Evolutionary conservation across 2,113 vertebrate species (phyloP).

Genomic region (Gobiocypris rarus): DNA sequence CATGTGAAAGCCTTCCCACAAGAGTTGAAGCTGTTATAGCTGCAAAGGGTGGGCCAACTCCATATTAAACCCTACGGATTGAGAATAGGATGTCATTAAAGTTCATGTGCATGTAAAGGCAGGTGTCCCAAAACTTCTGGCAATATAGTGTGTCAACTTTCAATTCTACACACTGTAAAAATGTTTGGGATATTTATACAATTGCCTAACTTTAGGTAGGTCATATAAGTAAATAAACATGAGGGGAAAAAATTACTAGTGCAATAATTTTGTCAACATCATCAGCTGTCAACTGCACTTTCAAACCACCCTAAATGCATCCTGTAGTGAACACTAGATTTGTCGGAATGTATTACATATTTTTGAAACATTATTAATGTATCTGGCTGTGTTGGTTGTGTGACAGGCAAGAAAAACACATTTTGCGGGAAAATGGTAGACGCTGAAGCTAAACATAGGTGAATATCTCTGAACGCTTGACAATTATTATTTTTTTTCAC

Average conservation of each 20-base stretch:
- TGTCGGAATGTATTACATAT: not conserved
- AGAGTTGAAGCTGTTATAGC: too few species aligned
- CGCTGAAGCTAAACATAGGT: not conserved
- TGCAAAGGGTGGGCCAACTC: too few species aligned
- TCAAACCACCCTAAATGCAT: not conserved
- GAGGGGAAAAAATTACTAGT: not conserved
- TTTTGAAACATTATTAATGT: not conserved
- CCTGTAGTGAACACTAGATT: not conserved
- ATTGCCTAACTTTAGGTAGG: too few species aligned
- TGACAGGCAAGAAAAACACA: not conserved
- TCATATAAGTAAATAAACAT: too few species aligned
- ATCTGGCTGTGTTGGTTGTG: not conserved
- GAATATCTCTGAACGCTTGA: not conserved
- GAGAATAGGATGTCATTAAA: too few species aligned
- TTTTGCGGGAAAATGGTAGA: not conserved
- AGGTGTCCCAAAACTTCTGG: too few species aligned
- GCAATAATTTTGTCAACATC: not conserved
- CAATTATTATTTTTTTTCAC: not conserved
- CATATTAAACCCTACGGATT: too few species aligned
- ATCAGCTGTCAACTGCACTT: not conserved
- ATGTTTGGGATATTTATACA: too few species aligned
- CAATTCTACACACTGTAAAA: too few species aligned
- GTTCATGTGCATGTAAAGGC: too few species aligned
- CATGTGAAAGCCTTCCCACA: too few species aligned
- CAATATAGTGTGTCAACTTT: too few species aligned